phyloP scores from a whole-genome alignment of 2,888 invertebrate species.

The Cheilosia urbana region DNA sequence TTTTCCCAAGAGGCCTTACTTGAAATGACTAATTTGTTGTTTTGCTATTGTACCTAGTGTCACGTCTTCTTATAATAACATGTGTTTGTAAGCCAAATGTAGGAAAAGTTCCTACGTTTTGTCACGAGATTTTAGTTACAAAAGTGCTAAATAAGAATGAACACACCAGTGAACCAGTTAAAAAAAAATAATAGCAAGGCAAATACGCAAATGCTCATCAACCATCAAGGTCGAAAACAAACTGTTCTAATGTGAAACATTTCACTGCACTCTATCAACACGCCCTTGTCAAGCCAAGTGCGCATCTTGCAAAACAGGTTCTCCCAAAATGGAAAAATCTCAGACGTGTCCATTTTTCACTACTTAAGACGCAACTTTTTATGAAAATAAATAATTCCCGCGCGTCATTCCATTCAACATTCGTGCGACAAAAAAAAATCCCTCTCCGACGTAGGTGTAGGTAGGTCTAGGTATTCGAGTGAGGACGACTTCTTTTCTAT shows the following conservation, averaged over 20 bases:
- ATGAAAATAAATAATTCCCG: not conserved
- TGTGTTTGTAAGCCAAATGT: not conserved
- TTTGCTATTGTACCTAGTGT: not conserved
- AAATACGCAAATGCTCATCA: not conserved
- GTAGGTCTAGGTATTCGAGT: too few species aligned
- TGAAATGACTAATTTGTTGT: not conserved
- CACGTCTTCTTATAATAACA: not conserved
- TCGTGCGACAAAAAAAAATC: not conserved
- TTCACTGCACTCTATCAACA: not conserved
- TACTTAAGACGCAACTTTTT: not conserved
- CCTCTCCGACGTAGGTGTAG: constrained; percentile 4
- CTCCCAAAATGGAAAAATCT: not conserved
- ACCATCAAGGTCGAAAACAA: not conserved
- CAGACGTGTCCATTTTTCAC: not conserved
- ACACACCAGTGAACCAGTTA: not conserved
- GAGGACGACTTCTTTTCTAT: constrained; percentile 20
- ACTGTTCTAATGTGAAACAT: not conserved
- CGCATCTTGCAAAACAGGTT: not conserved
- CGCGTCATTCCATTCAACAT: constrained; percentile 14
- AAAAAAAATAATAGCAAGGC: not conserved
- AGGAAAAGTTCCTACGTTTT: not conserved
- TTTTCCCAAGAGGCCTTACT: too few species aligned
- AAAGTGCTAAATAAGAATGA: not conserved
- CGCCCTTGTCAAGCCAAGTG: not conserved
- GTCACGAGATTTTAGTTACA: not conserved